These are phyloP conservation scores for Isurus oxyrinchus DNA, from an alignment of 2,113 vertebrate species.

Conservation along the genomic window DNA sequence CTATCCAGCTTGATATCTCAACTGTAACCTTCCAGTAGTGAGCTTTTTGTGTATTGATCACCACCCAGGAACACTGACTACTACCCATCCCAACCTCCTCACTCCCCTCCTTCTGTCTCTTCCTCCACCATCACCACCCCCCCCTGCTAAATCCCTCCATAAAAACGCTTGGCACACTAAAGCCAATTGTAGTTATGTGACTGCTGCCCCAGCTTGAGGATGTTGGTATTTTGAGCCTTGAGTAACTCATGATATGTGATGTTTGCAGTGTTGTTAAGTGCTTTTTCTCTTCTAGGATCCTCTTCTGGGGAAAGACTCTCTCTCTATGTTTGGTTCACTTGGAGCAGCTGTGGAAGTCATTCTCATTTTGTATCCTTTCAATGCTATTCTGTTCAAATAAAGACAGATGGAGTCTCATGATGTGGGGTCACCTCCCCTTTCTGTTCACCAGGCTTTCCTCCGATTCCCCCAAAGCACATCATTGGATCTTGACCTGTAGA, in stretches of 20 bases:
- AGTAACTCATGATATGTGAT: neutral
- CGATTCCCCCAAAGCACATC: neutral
- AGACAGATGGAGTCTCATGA: neutral
- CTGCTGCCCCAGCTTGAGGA: neutral
- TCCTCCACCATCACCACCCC: neutral
- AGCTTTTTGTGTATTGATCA: neutral
- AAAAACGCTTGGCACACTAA: neutral
- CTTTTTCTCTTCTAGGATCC: slow-evolving; percentile 61
- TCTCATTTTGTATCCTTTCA: slow-evolving; percentile 92
- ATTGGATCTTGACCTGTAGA: neutral
- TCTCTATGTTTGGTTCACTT: slow-evolving; percentile 87
- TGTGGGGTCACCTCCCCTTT: neutral
- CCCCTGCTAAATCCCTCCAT: too few relatives aligned
- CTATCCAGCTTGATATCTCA: too few relatives aligned
- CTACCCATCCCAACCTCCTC: neutral
- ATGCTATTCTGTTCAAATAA: neutral
- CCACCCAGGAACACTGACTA: neutral
- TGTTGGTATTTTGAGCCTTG: neutral
- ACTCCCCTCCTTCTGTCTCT: accelerated
- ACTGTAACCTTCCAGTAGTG: neutral
- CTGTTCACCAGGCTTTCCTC: neutral
- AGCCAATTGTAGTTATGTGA: neutral
- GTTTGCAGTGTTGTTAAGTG: neutral
- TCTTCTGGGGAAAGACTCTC: slow-evolving; percentile 81
- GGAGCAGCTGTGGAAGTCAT: slow-evolving; percentile 87